Base-by-base conservation (phyloP, 1,140 invertebrate species). In the Drosophila ambigua region DNA sequence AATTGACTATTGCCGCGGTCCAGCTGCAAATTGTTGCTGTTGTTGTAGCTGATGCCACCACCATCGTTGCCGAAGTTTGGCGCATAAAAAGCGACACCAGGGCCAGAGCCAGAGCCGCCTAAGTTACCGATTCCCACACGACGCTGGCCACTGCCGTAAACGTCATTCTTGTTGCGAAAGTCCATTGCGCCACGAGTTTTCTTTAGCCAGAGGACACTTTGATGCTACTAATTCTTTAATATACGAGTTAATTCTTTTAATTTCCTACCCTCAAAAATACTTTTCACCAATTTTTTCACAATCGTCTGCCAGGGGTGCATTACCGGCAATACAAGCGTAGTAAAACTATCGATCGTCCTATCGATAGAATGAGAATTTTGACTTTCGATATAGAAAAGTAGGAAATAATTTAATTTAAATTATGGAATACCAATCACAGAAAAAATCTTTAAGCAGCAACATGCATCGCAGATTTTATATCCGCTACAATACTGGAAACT, bases 121-220 rank as follows among this genome's bases (percentile, higher is more conserved):
- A 35, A n/a, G 35, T 41, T 66, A 6, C 61, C 46, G 24, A 69
- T 43, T 57, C 66, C 31, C 35, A 39, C 69, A 24, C 77, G 77
- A 28, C 79, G 79, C 43, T 82, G 79, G 31, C 79, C 79, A 54
- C 74, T 79, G 49, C 79, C 79, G 43, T 82, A 82, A 54, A 79
- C 79, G 49, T 58, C 77, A 45, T 62, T 78, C 26, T 72, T 68
- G 51, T 50, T 65, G 15, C 67, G 65, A 31, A 26, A 78, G 43
- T 82, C 79, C 79, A 82, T 82, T 5, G 6, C 20, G 24, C 9
- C 16, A 35, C 8, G 26, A 26, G 44, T 41, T n/a, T 49, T 5
- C 31, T 69, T 68, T 43, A n/a, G 4, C 13, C 50, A 31, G 44
- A 39, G n/a, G 41, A 7, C 31, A 57, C 59, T 49, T 28, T 20